Percentiles rank a stretch among this genome's conserved stretches.
Conservation (phyloP, 2,113 vertebrate species). For the Mirounga angustirostris region DNA sequence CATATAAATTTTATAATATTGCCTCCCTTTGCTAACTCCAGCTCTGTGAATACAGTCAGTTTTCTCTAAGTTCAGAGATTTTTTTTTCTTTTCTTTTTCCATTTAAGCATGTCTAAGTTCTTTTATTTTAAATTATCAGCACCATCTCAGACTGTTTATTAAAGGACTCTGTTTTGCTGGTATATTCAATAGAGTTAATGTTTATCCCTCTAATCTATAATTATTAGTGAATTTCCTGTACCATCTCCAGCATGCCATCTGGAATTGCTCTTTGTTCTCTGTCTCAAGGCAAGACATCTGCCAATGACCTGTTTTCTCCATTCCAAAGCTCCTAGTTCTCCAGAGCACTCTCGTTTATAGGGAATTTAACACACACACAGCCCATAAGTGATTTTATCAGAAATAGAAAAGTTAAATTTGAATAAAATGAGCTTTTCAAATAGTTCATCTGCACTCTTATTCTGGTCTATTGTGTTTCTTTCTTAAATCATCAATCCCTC, state of each 20-base stretch:
- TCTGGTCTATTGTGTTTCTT: neutral
- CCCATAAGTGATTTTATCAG: neutral
- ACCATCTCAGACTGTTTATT: conserved; percentile 12
- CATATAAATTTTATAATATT: neutral
- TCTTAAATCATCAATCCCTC: neutral
- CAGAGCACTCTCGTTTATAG: neutral
- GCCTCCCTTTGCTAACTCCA: neutral
- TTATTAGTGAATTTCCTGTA: conserved; percentile 59
- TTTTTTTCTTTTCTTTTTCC: neutral
- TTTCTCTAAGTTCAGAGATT: neutral
- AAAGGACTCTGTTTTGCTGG: neutral
- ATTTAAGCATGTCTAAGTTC: neutral
- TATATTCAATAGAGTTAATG: neutral
- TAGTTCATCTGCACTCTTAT: neutral
- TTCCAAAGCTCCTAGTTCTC: conserved; percentile 8
- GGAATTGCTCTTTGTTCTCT: conserved; percentile 56
- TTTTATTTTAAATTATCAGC: conserved; percentile 60
- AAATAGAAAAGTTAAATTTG: neutral
- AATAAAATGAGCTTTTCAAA: neutral
- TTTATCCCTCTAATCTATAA: conserved; percentile 23
- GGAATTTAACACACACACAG: neutral
- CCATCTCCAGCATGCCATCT: conserved; percentile 20
- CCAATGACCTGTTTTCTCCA: neutral
- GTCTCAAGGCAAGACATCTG: conserved; percentile 56
- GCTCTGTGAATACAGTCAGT: neutral